Evolutionary conservation across 2,888 invertebrate genomes (phyloP).

Genomic region (Mesorhabditis spiculigera): DNA sequence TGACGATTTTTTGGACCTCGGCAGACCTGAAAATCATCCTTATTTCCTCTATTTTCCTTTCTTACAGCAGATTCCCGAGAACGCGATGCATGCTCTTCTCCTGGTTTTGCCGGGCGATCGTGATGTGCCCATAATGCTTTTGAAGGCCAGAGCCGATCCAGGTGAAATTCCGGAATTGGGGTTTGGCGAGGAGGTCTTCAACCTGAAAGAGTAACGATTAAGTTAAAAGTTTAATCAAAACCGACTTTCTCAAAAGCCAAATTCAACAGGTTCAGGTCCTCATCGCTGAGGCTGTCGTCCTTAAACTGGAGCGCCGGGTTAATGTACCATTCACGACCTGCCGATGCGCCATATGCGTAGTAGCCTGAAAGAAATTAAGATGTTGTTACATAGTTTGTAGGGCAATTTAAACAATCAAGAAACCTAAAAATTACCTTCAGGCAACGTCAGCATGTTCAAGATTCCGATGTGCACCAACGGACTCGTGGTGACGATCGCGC

Average conservation of each 20-base stretch:
- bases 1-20: conserved; percentile 24
- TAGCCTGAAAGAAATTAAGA: conserved; percentile 22
- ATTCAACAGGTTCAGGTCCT: conserved; percentile 36
- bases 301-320: conserved; percentile 48
- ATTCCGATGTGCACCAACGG: conserved; percentile 48
- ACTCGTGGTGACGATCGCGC: conserved; percentile 50
- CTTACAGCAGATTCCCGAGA: conserved; percentile 1
- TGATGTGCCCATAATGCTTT: conserved; percentile 51
- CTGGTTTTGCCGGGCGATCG: conserved; percentile 42
- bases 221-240: background rate
- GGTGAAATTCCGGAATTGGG: conserved; percentile 37
- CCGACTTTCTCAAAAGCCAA: conserved; percentile 37
- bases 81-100: background rate
- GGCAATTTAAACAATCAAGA: background rate
- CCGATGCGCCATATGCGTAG: conserved; percentile 50
- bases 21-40: conserved; percentile 2
- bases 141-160: conserved; percentile 54
- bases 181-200: conserved; percentile 39
- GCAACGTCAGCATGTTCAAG: conserved; percentile 45
- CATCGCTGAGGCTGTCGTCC: conserved; percentile 35
- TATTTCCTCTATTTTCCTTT: background rate
- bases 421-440: conserved; percentile 28
- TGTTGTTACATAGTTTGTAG: background rate
- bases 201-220: conserved; percentile 20
- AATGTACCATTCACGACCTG: conserved; percentile 52